These are phyloP conservation scores for Champsocephalus gunnari DNA, from an alignment of 2,797 vertebrate species.

Conservation along the genomic window DNA sequence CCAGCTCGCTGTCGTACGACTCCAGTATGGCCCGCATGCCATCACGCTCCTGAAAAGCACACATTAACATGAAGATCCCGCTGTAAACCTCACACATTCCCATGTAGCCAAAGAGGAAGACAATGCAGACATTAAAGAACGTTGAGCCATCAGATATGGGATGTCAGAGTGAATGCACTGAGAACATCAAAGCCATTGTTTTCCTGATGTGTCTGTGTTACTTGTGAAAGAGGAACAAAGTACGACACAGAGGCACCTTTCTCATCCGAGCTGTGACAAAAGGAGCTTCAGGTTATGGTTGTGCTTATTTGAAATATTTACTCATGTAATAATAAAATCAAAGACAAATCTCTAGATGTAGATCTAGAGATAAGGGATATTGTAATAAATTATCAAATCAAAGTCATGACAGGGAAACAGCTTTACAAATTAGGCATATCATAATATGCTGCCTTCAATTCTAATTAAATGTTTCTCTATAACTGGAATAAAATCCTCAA, in stretches of 20 bases:
- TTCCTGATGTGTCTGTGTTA: slow-evolving; percentile 10
- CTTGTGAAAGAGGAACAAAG: slow-evolving; percentile 52
- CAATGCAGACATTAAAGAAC: slow-evolving; percentile 15
- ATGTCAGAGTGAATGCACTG: slow-evolving; percentile 8
- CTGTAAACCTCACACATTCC: not conserved
- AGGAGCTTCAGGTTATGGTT: slow-evolving; percentile 35
- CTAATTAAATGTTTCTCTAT: slow-evolving; percentile 7
- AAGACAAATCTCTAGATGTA: slow-evolving; percentile 31
- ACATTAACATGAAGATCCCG: not conserved
- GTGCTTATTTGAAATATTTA: slow-evolving; percentile 19
- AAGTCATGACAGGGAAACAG: slow-evolving; percentile 38
- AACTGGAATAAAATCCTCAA: slow-evolving; percentile 13
- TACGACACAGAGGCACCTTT: slow-evolving; percentile 16
- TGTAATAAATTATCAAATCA: slow-evolving; percentile 30
- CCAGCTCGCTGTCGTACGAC: slow-evolving; percentile 93
- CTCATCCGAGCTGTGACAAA: slow-evolving; percentile 29
- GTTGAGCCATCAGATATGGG: not conserved
- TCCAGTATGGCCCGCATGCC: slow-evolving; percentile 95
- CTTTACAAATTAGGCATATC: slow-evolving; percentile 40
- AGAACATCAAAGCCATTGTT: slow-evolving; percentile 25
- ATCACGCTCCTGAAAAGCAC: slow-evolving; percentile 89
- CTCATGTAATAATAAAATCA: slow-evolving; percentile 52
- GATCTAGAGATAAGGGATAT: slow-evolving; percentile 27
- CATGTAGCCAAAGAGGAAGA: not conserved
- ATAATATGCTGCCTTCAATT: slow-evolving; percentile 26